Evolutionary conservation across 2,888 invertebrate species (phyloP), one percentile per base, ranked within the genome.

Genomic region (Allolobophora icterica): DNA sequence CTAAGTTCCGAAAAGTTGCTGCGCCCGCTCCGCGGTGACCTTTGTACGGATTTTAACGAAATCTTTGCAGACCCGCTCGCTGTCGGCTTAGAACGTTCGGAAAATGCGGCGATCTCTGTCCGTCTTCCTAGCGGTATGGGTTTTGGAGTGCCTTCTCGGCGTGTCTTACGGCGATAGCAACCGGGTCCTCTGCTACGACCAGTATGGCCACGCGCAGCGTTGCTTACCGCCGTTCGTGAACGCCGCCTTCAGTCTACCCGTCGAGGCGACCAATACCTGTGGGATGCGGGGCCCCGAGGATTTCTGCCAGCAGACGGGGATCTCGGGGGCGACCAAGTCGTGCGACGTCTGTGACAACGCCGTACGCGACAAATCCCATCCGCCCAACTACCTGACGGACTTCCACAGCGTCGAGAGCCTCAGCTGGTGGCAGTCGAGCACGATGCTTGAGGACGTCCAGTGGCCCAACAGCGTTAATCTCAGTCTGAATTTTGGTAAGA

Each of bases 141-240:
- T 38, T 87, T 17, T 34, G 33, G 35, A 87, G 35, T 35, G 87
- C 35, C 35, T 87, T 24, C 24, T 38, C 38, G 87, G 34, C 35
- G 35, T 24, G 30, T 71, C 30, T n/a, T n/a, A 71, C 71, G 1
- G 30, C 30, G 90, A 84, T n/a, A 33, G 30, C 84, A 83, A 84
- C 17, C 83, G 84, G 35, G 90, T 87, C 38, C 52, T 92, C 71
- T 96, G 96, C 92, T 95, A 95, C 92, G 95, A 95, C 92, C 91
- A 93, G 11, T 91, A 92, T 24, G 94, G 95, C 38, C 93, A 93
- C 58, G 94, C 96, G 24, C 96, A 98, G 97, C 89, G 97, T 96
- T 99, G 99, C 95, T 97, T 98, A 94, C 99, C 99, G 0, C 98
- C 98, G 94, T 99, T 99, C 96, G 98, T 98, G 95, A 99, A 99